phyloP scores from a whole-genome alignment of 2,888 invertebrate species.

The Augiades crinisus region DNA sequence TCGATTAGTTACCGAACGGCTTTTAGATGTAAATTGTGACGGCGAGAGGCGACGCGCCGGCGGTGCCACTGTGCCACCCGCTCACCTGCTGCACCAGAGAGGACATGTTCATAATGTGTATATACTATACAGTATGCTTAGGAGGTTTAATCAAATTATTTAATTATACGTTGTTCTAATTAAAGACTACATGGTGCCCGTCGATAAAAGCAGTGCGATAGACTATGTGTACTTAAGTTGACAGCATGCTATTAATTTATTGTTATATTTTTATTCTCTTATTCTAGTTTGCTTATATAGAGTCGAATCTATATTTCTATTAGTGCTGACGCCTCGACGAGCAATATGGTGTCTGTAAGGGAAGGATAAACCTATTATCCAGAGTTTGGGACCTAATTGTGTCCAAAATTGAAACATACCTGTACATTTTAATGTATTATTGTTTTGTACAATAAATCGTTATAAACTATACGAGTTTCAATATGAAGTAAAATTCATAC shows the following conservation, averaged over 20 bases:
- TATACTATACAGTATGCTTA: constrained; percentile 79
- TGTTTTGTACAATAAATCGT: constrained; percentile 83
- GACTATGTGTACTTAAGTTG: constrained; percentile 81
- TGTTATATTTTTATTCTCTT: constrained; percentile 78
- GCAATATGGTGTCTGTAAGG: constrained; percentile 80
- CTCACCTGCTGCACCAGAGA: constrained; percentile 64
- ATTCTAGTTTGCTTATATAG: constrained; percentile 80
- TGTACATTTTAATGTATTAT: constrained; percentile 83
- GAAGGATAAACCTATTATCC: constrained; percentile 78
- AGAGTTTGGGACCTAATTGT: constrained; percentile 75
- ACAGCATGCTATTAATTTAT: constrained; percentile 77
- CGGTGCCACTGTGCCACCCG: constrained; percentile 37
- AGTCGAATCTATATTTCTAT: constrained; percentile 75
- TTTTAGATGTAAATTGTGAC: constrained; percentile 45
- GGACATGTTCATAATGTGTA: constrained; percentile 80
- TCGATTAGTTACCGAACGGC: constrained; percentile 55
- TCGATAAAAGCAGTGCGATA: constrained; percentile 78
- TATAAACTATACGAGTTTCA: constrained; percentile 65
- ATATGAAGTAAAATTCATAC: background rate
- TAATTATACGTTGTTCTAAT: constrained; percentile 75
- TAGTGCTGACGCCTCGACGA: constrained; percentile 80
- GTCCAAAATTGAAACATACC: constrained; percentile 81
- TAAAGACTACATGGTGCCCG: constrained; percentile 81
- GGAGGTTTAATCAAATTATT: constrained; percentile 79
- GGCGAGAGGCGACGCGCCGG: constrained; percentile 33